Evolutionary conservation across 2,888 invertebrate genomes (phyloP).

Genomic region (Amphimallon solstitiale): DNA sequence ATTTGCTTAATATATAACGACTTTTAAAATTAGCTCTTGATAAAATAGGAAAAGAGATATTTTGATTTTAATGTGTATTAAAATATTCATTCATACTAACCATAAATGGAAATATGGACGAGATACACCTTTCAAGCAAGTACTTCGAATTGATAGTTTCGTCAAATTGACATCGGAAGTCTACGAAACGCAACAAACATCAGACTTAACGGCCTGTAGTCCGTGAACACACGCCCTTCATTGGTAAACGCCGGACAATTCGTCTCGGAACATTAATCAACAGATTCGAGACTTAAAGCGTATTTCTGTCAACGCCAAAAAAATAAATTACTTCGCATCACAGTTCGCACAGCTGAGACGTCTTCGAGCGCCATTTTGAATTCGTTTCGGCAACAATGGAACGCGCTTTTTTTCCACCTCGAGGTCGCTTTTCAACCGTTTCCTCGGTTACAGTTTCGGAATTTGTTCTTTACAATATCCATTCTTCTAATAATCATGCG

Average conservation of each 20-base stretch:
- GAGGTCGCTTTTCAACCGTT: no score
- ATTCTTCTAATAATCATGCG: no score
- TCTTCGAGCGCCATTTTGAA: constrained; percentile 60
- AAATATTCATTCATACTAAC: no score
- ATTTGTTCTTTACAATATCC: no score
- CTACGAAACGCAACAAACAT: no score
- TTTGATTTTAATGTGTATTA: no score
- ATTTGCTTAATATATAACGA: no score
- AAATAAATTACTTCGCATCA: constrained; percentile 59
- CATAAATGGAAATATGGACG: no score
- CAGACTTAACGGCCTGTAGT: constrained; percentile 18
- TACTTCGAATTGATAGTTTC: neutral
- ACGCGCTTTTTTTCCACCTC: constrained; percentile 52
- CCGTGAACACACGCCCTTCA: constrained; percentile 53
- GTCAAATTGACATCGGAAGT: constrained; percentile 1
- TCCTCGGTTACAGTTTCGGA: no score
- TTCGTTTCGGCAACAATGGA: constrained; percentile 60
- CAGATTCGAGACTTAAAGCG: constrained; percentile 57
- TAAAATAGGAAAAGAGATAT: no score
- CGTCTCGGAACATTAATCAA: constrained; percentile 59
- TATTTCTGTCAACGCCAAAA: constrained; percentile 59
- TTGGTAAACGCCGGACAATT: constrained; percentile 56
- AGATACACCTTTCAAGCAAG: no score
- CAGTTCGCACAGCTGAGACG: constrained; percentile 55
- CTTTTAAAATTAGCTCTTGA: no score